These are phyloP conservation scores for Agrotis ipsilon DNA, from an alignment of 2,888 invertebrate species.

Conservation along the genomic window DNA sequence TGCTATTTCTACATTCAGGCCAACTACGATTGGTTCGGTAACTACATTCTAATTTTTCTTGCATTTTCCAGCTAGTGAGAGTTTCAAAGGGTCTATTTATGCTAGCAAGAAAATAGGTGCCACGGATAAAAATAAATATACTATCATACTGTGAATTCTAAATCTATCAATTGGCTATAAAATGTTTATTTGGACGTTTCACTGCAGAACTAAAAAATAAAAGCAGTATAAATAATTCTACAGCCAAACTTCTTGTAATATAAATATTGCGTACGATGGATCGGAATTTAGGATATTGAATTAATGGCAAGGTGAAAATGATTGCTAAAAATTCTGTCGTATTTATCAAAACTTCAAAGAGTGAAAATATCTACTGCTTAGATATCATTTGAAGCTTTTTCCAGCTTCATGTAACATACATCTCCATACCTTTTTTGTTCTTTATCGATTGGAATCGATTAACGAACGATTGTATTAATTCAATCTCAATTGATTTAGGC, in stretches of 20 bases:
- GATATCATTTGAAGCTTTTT: slow-evolving; percentile 42
- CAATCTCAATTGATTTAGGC: neutral
- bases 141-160: neutral
- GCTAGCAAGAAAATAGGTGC: neutral
- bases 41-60: neutral
- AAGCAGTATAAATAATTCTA: neutral
- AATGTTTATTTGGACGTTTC: neutral
- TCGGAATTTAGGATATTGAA: neutral
- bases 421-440: too few species aligned
- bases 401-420: slow-evolving; percentile 23
- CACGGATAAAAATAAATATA: neutral
- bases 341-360: slow-evolving; percentile 29
- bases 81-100: neutral
- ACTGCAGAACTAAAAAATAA: neutral
- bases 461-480: neutral
- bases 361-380: slow-evolving; percentile 43
- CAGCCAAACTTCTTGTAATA: neutral
- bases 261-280: neutral
- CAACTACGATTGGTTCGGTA: neutral
- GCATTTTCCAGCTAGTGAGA: neutral
- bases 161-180: slow-evolving; percentile 5
- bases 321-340: slow-evolving; percentile 7
- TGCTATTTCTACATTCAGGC: slow-evolving; percentile 28
- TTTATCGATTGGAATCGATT: too few species aligned
- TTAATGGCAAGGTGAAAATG: neutral